Evolutionary conservation across 2,888 invertebrate species (phyloP).

Genomic region (Agonopterix subpropinquella): DNA sequence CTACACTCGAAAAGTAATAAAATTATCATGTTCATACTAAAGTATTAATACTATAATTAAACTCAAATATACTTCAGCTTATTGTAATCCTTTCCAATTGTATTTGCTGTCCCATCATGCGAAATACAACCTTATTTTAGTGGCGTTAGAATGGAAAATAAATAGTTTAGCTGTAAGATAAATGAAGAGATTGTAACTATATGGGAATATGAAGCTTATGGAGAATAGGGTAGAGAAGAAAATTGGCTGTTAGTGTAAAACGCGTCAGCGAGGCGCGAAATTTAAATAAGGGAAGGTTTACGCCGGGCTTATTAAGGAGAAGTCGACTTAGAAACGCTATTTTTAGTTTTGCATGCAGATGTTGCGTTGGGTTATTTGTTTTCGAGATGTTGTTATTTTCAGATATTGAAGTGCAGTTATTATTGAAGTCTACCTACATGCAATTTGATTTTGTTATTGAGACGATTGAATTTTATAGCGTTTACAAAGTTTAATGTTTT

Average conservation of each 20-base stretch:
- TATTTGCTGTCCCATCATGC: neutral
- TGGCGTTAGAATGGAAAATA: neutral
- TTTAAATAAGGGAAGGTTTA: slow-evolving; percentile 47
- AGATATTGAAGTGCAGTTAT: too few relatives aligned
- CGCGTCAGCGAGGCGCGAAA: slow-evolving; percentile 37
- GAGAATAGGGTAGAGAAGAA: neutral
- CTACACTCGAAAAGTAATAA: neutral
- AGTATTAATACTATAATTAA: slow-evolving; percentile 2
- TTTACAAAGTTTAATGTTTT: too few relatives aligned
- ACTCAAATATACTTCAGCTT: neutral
- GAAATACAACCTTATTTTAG: neutral
- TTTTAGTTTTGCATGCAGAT: neutral
- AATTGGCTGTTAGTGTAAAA: neutral
- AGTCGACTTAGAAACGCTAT: slow-evolving; percentile 14
- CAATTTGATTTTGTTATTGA: too few relatives aligned
- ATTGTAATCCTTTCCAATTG: neutral
- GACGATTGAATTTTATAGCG: too few relatives aligned
- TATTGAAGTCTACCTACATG: too few relatives aligned
- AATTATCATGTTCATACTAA: neutral
- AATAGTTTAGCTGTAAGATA: neutral
- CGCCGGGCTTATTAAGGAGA: slow-evolving; percentile 33
- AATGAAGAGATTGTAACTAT: neutral
- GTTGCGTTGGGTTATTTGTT: too few relatives aligned
- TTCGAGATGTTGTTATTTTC: too few relatives aligned
- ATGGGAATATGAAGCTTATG: slow-evolving; percentile 6